phyloP scores from a whole-genome alignment of 2,113 vertebrate species.

The Uria lomvia region DNA sequence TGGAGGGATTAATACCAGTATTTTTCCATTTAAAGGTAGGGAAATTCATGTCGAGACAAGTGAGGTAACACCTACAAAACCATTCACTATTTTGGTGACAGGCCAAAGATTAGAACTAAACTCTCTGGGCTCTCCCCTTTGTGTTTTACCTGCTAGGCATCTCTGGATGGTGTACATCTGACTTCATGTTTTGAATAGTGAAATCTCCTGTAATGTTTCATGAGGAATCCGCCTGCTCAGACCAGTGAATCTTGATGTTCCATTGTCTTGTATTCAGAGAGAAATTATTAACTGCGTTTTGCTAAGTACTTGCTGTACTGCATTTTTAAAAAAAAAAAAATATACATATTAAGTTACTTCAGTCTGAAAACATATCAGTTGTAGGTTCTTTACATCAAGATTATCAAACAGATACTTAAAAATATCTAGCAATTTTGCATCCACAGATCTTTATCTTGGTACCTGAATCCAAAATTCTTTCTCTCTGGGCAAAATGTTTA shows the following conservation, averaged over 20 bases:
- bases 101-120: not conserved
- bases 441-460: not conserved
- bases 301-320: not conserved
- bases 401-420: not conserved
- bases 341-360: not conserved
- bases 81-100: not conserved
- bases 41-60: not conserved
- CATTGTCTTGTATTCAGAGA: not conserved
- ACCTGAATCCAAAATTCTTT: not conserved
- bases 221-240: not conserved
- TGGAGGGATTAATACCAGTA: not conserved
- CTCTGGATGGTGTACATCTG: not conserved
- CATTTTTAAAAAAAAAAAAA: not conserved
- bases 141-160: not conserved
- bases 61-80: not conserved
- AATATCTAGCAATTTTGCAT: not conserved
- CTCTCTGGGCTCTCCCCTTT: not conserved
- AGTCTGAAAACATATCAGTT: not conserved
- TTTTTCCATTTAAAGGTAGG: not conserved
- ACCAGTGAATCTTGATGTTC: not conserved
- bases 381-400: not conserved
- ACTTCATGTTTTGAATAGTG: not conserved
- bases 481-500: not conserved
- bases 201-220: not conserved
- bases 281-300: not conserved